These are phyloP conservation scores for Rana temporaria DNA, from an alignment of 2,113 vertebrate species.

Conservation along the genomic window DNA sequence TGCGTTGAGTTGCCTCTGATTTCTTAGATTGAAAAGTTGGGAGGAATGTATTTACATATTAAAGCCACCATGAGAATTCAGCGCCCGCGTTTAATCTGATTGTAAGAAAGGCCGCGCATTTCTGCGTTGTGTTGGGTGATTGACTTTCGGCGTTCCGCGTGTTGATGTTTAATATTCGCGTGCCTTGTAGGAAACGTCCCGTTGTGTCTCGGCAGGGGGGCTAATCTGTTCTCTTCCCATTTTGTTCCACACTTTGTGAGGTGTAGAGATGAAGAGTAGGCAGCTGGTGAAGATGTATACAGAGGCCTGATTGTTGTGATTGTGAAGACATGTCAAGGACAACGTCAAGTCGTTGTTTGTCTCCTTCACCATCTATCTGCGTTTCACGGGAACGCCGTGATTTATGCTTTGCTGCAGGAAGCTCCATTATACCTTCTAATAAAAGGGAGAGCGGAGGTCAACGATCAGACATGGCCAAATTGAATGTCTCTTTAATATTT, in stretches of 20 bases:
- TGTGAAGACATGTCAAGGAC: background rate
- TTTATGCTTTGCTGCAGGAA: background rate
- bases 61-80: no score
- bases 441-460: background rate
- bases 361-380: background rate
- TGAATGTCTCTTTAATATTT: no score
- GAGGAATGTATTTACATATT: no score
- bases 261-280: background rate
- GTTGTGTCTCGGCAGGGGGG: background rate
- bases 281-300: background rate
- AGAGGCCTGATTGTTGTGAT: background rate
- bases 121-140: background rate
- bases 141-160: background rate
- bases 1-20: no score
- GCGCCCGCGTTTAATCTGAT: no score
- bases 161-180: background rate
- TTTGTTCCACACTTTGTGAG: background rate
- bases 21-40: no score
- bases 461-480: background rate
- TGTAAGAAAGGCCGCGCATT: no score
- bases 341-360: background rate
- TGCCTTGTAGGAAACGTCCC: background rate
- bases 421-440: background rate
- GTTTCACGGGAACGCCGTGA: background rate
- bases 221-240: slow-evolving; percentile 2